These are phyloP conservation scores for Acanthosoma haemorrhoidale DNA, from an alignment of 2,888 invertebrate species.

Conservation along the genomic window DNA sequence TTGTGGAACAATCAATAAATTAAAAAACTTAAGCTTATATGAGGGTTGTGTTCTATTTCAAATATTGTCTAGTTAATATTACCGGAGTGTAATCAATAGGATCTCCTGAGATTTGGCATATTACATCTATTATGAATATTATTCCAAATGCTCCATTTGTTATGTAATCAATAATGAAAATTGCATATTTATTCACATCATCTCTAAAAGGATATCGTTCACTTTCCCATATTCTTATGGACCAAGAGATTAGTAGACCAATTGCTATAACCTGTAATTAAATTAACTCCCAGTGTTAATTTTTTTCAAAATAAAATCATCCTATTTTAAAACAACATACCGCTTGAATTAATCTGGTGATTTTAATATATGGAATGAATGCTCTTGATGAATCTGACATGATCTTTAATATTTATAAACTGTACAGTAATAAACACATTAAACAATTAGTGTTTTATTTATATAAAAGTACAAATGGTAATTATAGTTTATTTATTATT, in stretches of 20 bases:
- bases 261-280: conserved; percentile 8
- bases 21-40: no score
- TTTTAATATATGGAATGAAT: background rate
- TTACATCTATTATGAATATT: conserved; percentile 12
- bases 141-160: conserved; percentile 12
- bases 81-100: conserved; percentile 22
- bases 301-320: background rate
- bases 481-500: background rate
- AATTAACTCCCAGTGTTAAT: background rate
- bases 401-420: no score
- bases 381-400: no score
- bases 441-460: background rate
- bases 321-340: background rate
- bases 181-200: background rate
- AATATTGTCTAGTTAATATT: background rate
- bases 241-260: background rate
- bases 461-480: conserved; percentile 9
- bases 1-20: no score
- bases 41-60: background rate
- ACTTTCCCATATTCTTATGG: background rate
- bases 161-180: background rate
- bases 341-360: background rate
- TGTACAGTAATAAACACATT: background rate
- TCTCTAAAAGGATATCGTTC: background rate
- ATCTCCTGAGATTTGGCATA: conserved; percentile 19